Percentiles rank a stretch among this genome's conserved stretches.
phyloP scores from a whole-genome alignment of 2,888 invertebrate species.

The Himalopsyche kuldschensis region DNA sequence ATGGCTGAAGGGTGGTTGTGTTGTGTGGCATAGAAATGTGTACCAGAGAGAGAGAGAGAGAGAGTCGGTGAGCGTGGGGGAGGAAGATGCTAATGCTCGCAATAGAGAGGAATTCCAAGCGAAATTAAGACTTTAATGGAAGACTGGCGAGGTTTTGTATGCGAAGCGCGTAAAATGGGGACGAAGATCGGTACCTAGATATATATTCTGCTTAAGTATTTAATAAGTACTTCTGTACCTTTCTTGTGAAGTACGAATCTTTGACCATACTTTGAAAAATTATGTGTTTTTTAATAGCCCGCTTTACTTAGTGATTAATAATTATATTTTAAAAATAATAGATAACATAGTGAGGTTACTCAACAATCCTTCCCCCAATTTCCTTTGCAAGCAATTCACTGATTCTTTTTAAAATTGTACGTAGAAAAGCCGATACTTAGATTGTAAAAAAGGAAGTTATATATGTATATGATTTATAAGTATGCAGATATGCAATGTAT shows the following conservation, averaged over 20 bases:
- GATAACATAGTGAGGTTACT: too few species aligned
- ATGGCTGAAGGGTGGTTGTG: not conserved
- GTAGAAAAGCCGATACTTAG: too few species aligned
- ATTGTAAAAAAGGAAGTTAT: too few species aligned
- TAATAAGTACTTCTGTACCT: not conserved
- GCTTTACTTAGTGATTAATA: too few species aligned
- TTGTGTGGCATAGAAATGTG: not conserved
- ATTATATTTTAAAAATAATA: too few species aligned
- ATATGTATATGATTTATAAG: too few species aligned
- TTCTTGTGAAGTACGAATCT: not conserved
- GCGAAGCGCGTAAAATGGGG: constrained; percentile 5
- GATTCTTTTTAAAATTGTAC: too few species aligned
- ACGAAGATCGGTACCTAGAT: not conserved
- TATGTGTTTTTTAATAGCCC: too few species aligned
- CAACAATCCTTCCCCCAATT: too few species aligned
- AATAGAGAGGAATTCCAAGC: constrained; percentile 34
- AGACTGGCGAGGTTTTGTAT: constrained; percentile 21
- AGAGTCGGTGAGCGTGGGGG: constrained; percentile 4
- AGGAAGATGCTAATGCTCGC: constrained; percentile 24
- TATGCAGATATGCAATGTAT: too few species aligned
- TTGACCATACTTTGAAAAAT: too few species aligned
- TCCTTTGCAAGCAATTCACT: too few species aligned
- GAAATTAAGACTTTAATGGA: constrained; percentile 39
- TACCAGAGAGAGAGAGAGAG: not conserved
- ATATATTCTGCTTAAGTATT: not conserved